These are phyloP conservation scores for Ceratothoa steindachneri DNA, from an alignment of 2,888 invertebrate species.

Conservation along the genomic window DNA sequence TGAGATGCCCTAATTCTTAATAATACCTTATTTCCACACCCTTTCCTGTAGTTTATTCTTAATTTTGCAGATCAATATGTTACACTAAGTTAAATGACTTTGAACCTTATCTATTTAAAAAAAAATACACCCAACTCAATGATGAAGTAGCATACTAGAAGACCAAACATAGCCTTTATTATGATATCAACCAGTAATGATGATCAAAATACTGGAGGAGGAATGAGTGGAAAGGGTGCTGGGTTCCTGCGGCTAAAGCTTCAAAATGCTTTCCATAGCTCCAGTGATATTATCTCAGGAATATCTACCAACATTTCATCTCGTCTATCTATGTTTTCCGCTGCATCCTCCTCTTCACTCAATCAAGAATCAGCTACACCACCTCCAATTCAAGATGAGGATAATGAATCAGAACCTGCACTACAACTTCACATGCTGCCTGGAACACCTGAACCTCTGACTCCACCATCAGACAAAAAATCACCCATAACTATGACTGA, in stretches of 20 bases:
- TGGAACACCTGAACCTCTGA: constrained; percentile 11
- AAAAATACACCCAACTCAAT: too few relatives aligned
- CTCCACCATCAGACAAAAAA: neutral
- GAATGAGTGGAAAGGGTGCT: neutral
- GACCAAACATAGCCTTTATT: too few relatives aligned
- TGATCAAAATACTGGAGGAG: neutral
- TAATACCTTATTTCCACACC: too few relatives aligned
- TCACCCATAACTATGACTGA: neutral
- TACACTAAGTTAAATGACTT: too few relatives aligned
- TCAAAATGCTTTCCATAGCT: constrained; percentile 35
- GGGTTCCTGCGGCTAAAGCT: constrained; percentile 41
- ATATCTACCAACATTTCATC: constrained; percentile 43
- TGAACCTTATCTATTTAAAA: too few relatives aligned
- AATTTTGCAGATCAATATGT: too few relatives aligned
- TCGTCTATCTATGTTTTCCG: constrained; percentile 36
- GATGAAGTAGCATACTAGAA: too few relatives aligned
- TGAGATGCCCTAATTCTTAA: too few relatives aligned
- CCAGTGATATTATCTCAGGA: constrained; percentile 44
- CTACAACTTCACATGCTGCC: neutral
- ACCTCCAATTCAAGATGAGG: neutral
- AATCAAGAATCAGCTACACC: neutral
- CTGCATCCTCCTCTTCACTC: constrained; percentile 24
- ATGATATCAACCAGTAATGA: neutral
- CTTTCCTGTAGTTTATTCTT: too few relatives aligned
- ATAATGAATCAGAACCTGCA: neutral